phyloP scores from a whole-genome alignment of 2,113 vertebrate genomes.

The Turdus rufiventris region DNA sequence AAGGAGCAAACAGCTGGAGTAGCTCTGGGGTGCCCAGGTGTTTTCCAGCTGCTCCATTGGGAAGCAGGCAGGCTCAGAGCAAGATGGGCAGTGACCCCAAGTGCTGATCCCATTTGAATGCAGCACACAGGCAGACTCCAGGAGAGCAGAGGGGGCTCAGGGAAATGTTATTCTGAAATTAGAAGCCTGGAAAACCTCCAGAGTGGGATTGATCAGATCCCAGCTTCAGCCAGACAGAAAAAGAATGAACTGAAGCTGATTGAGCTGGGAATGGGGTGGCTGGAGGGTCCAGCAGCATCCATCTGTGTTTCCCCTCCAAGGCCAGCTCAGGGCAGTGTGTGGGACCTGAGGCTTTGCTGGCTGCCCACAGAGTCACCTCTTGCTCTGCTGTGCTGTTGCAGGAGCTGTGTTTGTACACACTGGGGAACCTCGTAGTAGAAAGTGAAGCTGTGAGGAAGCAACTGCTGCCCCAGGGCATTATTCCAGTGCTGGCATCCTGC shows the following conservation, averaged over 20 bases:
- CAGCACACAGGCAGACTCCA: not conserved
- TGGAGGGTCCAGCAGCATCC: not conserved
- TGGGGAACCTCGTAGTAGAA: slow-evolving; percentile 91
- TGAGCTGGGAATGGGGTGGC: not conserved
- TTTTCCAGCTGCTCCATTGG: not conserved
- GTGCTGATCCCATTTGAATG: not conserved
- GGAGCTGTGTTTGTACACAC: slow-evolving; percentile 93
- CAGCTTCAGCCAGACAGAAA: not conserved
- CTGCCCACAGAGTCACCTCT: not conserved
- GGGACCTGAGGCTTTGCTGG: not conserved
- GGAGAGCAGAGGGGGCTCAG: not conserved
- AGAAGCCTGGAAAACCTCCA: not conserved
- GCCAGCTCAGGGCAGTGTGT: not conserved
- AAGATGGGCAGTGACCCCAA: not conserved
- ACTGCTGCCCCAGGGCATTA: slow-evolving; percentile 89
- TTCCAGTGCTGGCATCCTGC: slow-evolving; percentile 83
- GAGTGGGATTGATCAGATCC: not conserved
- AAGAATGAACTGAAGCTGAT: not conserved
- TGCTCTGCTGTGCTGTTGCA: slow-evolving; percentile 51
- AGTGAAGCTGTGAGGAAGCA: slow-evolving; percentile 81
- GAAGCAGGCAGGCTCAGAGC: not conserved
- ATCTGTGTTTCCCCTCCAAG: not conserved
- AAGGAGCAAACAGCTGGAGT: not conserved
- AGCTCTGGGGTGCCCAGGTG: not conserved
- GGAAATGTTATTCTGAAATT: not conserved